Evolutionary conservation across 2,888 invertebrate species (phyloP), one percentile per base, ranked within the genome.

Genomic region (Lepetodrilus schrolli): DNA sequence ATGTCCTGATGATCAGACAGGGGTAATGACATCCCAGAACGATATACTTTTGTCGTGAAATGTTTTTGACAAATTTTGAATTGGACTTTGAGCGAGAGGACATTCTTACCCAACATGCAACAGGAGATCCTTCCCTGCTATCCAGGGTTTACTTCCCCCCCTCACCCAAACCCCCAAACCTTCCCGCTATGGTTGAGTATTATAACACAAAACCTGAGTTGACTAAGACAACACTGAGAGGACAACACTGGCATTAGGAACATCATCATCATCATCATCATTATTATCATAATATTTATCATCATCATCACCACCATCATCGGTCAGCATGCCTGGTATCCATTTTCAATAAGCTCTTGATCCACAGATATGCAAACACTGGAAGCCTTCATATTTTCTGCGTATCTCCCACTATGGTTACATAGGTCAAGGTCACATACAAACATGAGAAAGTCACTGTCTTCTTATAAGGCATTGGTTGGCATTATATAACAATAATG

Each of bases 401-500:
- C 26, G n/a, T 30, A 48, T 48, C 48, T 21, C 21, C 21, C 48
- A 38, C 10, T n/a, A n/a, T n/a, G n/a, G n/a, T n/a, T n/a, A n/a
- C n/a, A n/a, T n/a, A n/a, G n/a, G n/a, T n/a, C 5, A 48, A 4
- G 48, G 17, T 58, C 26, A 51, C 51, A 51, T 23, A 51, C 26
- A 51, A 23, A 26, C n/a, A 30, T 34, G 17, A 30, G 26, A 34
- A 58, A 58, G 58, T 58, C 58, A 58, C 58, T 58, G 58, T 58
- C 58, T 58, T 30, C 58, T 58, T 17, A 58, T 58, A 58, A 58
- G 58, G 58, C 58, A 58, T 58, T 30, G 34, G n/a, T 30, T 58
- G 58, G 58, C 58, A 58, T 58, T 26, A 58, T 58, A n/a, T n/a
- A n/a, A n/a, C 58, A 58, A 30, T 30, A 58, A 58, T 58, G 58